These are phyloP conservation scores for Slavum lentiscoides DNA, from an alignment of 2,888 invertebrate genomes.

Conservation along the genomic window DNA sequence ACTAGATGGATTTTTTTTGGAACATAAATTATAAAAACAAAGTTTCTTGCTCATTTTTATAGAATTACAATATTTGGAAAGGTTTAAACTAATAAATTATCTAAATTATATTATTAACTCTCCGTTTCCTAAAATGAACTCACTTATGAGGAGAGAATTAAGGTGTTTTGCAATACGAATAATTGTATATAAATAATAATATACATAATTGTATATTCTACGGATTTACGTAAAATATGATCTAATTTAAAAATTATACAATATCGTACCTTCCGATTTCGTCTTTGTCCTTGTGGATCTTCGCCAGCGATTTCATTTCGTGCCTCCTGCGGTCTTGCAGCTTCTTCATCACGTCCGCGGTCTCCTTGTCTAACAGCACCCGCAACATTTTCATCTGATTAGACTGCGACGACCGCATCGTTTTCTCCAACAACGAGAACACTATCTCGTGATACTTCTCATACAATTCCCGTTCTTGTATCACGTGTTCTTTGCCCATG, in stretches of 20 bases:
- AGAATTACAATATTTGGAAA: too few relatives aligned
- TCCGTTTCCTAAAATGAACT: too few relatives aligned
- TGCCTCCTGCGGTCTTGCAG: conserved; percentile 81
- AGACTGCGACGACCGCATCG: conserved; percentile 75
- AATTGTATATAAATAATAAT: too few relatives aligned
- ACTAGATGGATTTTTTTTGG: too few relatives aligned
- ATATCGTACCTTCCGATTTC: conserved; percentile 69
- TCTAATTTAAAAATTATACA: not conserved
- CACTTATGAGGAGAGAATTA: too few relatives aligned
- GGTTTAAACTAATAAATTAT: too few relatives aligned
- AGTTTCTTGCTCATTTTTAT: too few relatives aligned
- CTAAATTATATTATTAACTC: too few relatives aligned
- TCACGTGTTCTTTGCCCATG: conserved; percentile 70
- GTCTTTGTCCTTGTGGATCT: conserved; percentile 86
- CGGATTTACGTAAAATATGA: too few relatives aligned
- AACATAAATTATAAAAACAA: too few relatives aligned
- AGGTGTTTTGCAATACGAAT: too few relatives aligned
- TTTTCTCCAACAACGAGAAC: conserved; percentile 77
- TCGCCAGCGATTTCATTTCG: conserved; percentile 84
- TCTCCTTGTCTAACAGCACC: conserved; percentile 71
- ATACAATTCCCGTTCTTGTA: conserved; percentile 74
- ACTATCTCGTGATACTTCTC: conserved; percentile 81
- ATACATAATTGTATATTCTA: too few relatives aligned
- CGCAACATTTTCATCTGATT: conserved; percentile 77
- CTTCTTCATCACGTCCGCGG: conserved; percentile 75